Evolutionary conservation across 2,113 vertebrate genomes (phyloP).

Genomic region (Tychaedon coryphoeus): DNA sequence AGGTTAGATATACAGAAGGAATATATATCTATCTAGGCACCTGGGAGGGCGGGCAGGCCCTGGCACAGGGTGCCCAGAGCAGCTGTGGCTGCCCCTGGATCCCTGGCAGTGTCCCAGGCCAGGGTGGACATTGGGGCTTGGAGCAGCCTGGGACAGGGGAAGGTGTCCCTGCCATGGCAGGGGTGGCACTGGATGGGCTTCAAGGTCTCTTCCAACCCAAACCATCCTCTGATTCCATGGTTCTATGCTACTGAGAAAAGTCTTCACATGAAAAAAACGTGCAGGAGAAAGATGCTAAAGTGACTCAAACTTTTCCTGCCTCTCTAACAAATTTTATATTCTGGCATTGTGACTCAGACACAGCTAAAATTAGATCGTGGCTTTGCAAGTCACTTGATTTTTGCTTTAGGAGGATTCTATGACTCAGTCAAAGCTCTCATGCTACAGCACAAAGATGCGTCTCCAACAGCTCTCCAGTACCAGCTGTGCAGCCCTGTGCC

Average conservation of each 20-base stretch:
- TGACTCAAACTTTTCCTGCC: not conserved
- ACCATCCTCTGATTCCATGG: not conserved
- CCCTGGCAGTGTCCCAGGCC: not conserved
- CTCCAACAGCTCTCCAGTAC: not conserved
- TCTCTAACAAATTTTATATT: not conserved
- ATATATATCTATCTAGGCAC: no score
- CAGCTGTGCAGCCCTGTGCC: not conserved
- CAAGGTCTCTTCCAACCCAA: not conserved
- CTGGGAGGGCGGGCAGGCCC: accelerated
- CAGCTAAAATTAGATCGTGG: not conserved
- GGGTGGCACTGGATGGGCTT: accelerated
- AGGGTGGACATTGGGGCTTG: not conserved
- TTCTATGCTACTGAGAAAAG: not conserved
- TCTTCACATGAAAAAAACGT: not conserved
- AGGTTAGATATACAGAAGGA: not conserved
- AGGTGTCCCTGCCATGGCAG: not conserved
- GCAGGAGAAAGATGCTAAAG: not conserved
- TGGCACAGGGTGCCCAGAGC: not conserved
- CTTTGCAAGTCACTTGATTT: not conserved
- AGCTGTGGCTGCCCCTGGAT: not conserved
- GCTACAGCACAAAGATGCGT: not conserved
- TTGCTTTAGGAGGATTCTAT: not conserved
- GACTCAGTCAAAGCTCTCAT: not conserved
- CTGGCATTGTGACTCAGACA: not conserved
- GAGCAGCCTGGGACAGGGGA: not conserved